Conservation (phyloP, 2,888 invertebrate genomes). For the Lapara coniferarum region DNA sequence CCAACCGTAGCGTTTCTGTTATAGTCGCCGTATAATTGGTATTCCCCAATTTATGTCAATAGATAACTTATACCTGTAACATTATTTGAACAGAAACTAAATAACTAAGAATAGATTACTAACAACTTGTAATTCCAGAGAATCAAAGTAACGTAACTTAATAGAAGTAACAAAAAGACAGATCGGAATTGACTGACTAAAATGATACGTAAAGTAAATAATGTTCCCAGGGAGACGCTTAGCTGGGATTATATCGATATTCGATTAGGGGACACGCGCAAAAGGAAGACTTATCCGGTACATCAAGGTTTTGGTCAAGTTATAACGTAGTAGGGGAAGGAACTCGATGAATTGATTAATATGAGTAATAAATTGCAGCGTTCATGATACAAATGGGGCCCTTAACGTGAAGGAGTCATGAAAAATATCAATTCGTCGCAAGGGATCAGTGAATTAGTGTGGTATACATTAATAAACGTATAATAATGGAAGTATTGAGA, state of each 20-base stretch:
- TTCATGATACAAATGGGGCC: conserved; percentile 67
- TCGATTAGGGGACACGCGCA: conserved; percentile 22
- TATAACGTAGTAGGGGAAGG: conserved; percentile 48
- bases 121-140: not conserved
- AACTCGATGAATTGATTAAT: conserved; percentile 75
- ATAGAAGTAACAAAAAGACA: not conserved
- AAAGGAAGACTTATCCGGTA: conserved; percentile 32
- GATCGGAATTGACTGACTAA: not conserved
- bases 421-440: conserved; percentile 75
- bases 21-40: too few relatives aligned
- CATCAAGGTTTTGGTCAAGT: conserved; percentile 42
- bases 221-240: conserved; percentile 21
- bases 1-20: too few relatives aligned
- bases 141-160: not conserved
- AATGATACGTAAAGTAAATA: conserved; percentile 5
- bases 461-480: conserved; percentile 59
- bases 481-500: conserved; percentile 46
- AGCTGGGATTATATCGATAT: conserved; percentile 24
- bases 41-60: too few relatives aligned
- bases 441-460: conserved; percentile 54
- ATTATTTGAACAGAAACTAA: too few relatives aligned
- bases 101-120: too few relatives aligned
- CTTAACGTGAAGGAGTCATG: conserved; percentile 64
- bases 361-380: conserved; percentile 70
- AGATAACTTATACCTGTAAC: too few relatives aligned